Base-by-base conservation (phyloP, 1,140 invertebrate species). In the Drosophila tropicalis region DNA sequence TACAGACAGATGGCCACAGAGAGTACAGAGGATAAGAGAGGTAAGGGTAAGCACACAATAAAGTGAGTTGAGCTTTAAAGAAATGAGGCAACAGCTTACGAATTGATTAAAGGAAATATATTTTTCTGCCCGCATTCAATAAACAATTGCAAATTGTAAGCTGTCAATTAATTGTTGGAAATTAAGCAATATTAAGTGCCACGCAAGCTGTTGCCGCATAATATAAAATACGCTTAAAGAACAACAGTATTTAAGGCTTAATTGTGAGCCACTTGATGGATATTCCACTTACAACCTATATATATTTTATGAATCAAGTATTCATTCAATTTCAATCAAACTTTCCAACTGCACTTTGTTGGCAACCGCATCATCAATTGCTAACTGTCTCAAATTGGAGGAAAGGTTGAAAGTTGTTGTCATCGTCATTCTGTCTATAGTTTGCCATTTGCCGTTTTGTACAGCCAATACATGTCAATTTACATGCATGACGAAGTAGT, bases 401-500 rank as follows among this genome's bases (percentile, higher is more conserved):
- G 6, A 64, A 47, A 19, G 47, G 40, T 60, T 41, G 61, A 17
- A 63, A n/a, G 63, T 51, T 62, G 65, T 47, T 47, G 44, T 47
- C 44, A 19, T 47, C 44, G 44, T 47, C 44, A 47, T 47, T 47
- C 17, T 19, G 9, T 22, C 68, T 66, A 72, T 54, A 65, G 19
- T 47, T 75, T 65, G 29, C 10, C 29, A 65, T 51, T 72, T 63
- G 25, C 40, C 22, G 4, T 25, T 25, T 25, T 25, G 22, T 3
- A 34, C 13, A 12, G 17, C n/a, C 22, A 25, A 13, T 39, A 10
- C 32, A 47, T 25, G 51, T 13, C 39, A 79, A 72, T 79, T 76
- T 84, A 70, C 54, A 76, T 81, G 65, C 71, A 71, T 79, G 63
- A 70, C 81, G 80, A 62, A 62, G 41, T 25, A 19, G 44, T 47